These are phyloP conservation scores for Prionace glauca DNA, from an alignment of 2,797 vertebrate genomes.

Conservation along the genomic window DNA sequence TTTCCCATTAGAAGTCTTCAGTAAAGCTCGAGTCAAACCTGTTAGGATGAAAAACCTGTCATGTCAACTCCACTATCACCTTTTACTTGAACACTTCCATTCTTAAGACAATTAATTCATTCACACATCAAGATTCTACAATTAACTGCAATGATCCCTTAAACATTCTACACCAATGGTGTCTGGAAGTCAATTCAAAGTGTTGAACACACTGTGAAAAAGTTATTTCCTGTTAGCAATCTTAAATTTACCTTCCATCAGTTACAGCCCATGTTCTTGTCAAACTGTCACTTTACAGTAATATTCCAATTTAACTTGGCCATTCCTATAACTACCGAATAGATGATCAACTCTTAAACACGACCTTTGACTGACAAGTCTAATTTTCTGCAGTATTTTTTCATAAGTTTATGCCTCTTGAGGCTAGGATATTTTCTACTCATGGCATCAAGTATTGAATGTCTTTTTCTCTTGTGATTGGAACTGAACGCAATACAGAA, in stretches of 20 bases:
- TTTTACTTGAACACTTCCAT: neutral
- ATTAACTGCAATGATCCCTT: neutral
- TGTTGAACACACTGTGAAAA: neutral
- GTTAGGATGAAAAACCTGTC: no score
- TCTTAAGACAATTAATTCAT: neutral
- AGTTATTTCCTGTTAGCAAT: neutral
- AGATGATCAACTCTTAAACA: neutral
- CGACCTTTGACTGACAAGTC: neutral
- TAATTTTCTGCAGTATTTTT: neutral
- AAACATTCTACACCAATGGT: neutral
- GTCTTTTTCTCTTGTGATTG: neutral
- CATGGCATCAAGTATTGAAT: neutral
- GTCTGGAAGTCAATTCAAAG: neutral
- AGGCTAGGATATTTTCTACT: neutral
- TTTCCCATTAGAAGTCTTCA: neutral
- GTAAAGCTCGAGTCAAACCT: neutral
- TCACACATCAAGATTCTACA: neutral
- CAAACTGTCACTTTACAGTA: neutral
- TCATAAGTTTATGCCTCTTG: neutral
- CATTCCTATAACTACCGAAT: neutral
- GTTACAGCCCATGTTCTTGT: neutral
- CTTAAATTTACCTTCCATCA: neutral
- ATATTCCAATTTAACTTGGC: neutral
- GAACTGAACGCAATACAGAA: neutral
- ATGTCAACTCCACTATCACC: no score